Conservation (phyloP, 2,113 vertebrate genomes). For the Myodes glareolus region DNA sequence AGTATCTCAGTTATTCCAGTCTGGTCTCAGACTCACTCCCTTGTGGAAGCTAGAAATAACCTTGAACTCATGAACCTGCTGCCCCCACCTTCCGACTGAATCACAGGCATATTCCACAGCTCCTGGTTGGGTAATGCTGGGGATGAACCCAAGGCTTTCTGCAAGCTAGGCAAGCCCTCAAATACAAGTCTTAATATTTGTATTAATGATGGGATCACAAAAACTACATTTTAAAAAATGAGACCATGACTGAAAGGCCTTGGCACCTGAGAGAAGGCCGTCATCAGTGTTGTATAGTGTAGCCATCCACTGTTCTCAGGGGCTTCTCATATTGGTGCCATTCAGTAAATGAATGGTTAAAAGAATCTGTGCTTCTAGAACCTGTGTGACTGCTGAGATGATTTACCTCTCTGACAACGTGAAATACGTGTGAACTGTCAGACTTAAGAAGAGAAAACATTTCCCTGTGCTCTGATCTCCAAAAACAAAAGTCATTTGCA, state of each 20-base stretch:
- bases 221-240: neutral
- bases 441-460: slow-evolving; percentile 74
- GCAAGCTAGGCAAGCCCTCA: neutral
- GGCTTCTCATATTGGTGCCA: neutral
- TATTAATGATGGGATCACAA: neutral
- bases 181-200: neutral
- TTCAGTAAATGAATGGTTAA: neutral
- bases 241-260: neutral
- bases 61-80: neutral
- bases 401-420: slow-evolving; percentile 57
- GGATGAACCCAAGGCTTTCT: neutral
- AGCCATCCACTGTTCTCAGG: neutral
- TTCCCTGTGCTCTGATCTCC: slow-evolving; percentile 58
- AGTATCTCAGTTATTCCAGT: neutral
- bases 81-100: neutral
- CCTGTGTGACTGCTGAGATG: slow-evolving; percentile 44
- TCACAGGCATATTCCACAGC: neutral
- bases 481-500: slow-evolving; percentile 67
- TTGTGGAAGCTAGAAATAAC: too few species aligned
- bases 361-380: slow-evolving; percentile 48
- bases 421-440: slow-evolving; percentile 71
- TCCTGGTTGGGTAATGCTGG: neutral
- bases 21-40: neutral
- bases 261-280: neutral
- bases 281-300: neutral